Evolutionary conservation across 1,140 invertebrate genomes (phyloP).

Genomic region (Thalassaphorura encarpata): DNA sequence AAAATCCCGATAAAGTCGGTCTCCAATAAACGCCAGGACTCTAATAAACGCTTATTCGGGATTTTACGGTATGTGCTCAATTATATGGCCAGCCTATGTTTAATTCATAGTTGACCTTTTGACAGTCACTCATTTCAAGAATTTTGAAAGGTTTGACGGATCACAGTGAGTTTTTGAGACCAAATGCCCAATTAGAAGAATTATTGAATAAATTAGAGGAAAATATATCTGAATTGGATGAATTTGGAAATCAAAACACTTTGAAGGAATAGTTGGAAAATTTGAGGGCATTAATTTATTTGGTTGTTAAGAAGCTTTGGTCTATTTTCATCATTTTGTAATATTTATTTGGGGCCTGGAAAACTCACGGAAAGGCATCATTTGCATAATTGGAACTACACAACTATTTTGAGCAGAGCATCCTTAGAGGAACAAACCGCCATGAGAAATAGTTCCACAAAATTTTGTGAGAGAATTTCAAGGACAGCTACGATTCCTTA

Average conservation of each 20-base stretch:
- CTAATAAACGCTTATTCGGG: too few species aligned
- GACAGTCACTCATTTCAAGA: constrained; percentile 65
- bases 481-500: too few species aligned
- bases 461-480: too few species aligned
- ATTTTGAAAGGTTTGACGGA: constrained; percentile 80
- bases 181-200: constrained; percentile 64
- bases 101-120: too few species aligned
- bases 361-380: constrained; percentile 90
- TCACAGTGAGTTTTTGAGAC: constrained; percentile 77
- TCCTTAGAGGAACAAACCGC: constrained; percentile 67
- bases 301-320: constrained; percentile 8
- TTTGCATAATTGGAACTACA: constrained; percentile 61
- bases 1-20: too few species aligned
- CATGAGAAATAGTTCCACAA: too few species aligned
- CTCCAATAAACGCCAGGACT: too few species aligned
- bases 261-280: constrained; percentile 72
- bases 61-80: too few species aligned
- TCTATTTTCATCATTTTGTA: neutral
- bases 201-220: constrained; percentile 69
- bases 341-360: neutral
- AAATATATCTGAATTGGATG: constrained; percentile 67
- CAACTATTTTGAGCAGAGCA: constrained; percentile 69
- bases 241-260: constrained; percentile 62
- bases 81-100: too few species aligned
- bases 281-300: constrained; percentile 53